Base-by-base conservation (phyloP, 2,113 vertebrate species). In the Corvus cornix region DNA sequence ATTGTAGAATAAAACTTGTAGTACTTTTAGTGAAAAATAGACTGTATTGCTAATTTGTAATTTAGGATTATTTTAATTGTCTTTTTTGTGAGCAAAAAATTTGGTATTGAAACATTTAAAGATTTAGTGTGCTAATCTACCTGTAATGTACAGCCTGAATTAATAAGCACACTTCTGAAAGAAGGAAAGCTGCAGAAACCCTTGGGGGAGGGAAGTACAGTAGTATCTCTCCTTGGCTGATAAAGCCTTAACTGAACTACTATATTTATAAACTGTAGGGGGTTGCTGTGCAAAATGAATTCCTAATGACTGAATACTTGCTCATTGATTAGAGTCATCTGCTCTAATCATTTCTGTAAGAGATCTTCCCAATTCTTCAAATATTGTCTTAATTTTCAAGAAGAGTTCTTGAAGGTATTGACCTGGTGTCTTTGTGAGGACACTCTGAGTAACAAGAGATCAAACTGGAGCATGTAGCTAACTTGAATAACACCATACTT, bases 371-470 rank as follows among this genome's bases (percentile, higher is more conserved):
- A 27, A 9, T 72, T 9, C 22, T 85, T 74, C 27, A 67, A 51
- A 9, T 10, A 20, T 4, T 19, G 30, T 13, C 41, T 75, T 27
- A 20, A 7, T n/a, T 79, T 86, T 79, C 4, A 33, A 22, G 43
- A 26, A 19, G 10, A 12, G 2, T 52, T 84, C 21, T 78, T 68
- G 30, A 74, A 69, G 33, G 15, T 20, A 8, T 14, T 62, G 64
- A 35, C 5, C 16, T 1, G 1, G 5, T 75, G n/a, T 39, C 43
- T 35, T 37, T 58, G 33, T 55, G 46, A 74, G 33, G 13, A 27
- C 1, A 1, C 10, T 33, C 0, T 8, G 3, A 21, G 23, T 89
- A 60, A 27, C 43, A 48, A 3, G 14, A 27, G 18, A 8, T 39
- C 0, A 3, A 20, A 69, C 16, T 58, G 19, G 24, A 70, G 16